Evolutionary conservation across 2,113 vertebrate genomes (phyloP), one percentile per base, ranked within the genome.

Genomic region (Lagenorhynchus albirostris): DNA sequence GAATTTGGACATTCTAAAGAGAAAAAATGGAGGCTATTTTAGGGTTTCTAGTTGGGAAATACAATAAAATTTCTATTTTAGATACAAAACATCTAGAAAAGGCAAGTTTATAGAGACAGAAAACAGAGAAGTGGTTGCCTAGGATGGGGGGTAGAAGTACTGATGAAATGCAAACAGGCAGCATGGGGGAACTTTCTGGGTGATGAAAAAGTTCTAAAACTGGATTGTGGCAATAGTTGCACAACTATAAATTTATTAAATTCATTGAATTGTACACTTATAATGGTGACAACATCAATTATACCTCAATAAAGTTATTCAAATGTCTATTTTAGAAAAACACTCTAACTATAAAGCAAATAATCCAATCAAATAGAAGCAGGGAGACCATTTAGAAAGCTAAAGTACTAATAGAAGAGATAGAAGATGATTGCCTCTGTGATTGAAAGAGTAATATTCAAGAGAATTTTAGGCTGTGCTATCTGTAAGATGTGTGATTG

Each of bases 51-150:
- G 8, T n/a, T 68, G 20, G 17, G 6, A 76, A 68, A 87, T 87
- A 68, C 81, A 82, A 74, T 65, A 85, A 83, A 70, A 95, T 44
- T 63, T 77, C n/a, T 84, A 68, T 58, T 85, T 96, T 89, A 93
- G 31, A 60, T 65, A 73, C 33, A 86, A 89, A 68, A 90, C 15
- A 36, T 36, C 15, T 62, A 87, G 31, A 44, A 91, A 91, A 91
- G 60, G 9, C 33, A 89, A 53, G 63, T 50, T 82, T 67, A 50
- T 58, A 74, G 21, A 84, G 17, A 41, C 8, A 55, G 33, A 83
- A 65, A 76, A 58, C 18, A 77, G 41, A 33, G 47, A 53, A 58
- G 11, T 65, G 8, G 3, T 81, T 62, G 55, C 23, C 50, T 38
- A 47, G 23, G 79, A 47, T 44, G 1, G 7, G 53, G 41, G 31